Evolutionary conservation across 2,888 invertebrate species (phyloP).

Genomic region (Lingula anatina): DNA sequence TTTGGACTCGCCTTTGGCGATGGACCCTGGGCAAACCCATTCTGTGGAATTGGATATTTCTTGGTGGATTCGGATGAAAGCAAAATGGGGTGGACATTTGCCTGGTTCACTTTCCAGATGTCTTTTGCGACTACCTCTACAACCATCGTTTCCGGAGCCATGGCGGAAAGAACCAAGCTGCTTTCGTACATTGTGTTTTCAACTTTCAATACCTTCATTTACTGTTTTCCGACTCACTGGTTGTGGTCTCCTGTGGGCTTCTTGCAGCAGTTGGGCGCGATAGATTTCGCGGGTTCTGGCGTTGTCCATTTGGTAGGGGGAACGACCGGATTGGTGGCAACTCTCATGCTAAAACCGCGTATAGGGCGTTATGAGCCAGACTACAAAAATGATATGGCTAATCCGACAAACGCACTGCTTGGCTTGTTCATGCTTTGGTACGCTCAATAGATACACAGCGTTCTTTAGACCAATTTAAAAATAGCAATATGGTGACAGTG

Average conservation of each 20-base stretch:
- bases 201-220: conserved; percentile 19
- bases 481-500: too few relatives aligned
- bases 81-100: conserved; percentile 21
- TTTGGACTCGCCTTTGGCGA: conserved; percentile 35
- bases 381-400: too few relatives aligned
- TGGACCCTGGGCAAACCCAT: conserved; percentile 17
- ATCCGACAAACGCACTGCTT: conserved; percentile 24
- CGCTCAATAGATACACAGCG: too few relatives aligned
- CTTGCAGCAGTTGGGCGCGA: conserved; percentile 16
- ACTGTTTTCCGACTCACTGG: conserved; percentile 23
- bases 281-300: conserved; percentile 19
- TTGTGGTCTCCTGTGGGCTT: conserved; percentile 26
- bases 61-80: conserved; percentile 50
- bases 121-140: conserved; percentile 38
- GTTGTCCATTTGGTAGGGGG: conserved; percentile 61
- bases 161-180: conserved; percentile 36
- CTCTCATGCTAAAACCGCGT: conserved; percentile 82
- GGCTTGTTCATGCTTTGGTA: conserved; percentile 38
- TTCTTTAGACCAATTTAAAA: too few relatives aligned
- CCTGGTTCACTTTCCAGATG: conserved; percentile 38
- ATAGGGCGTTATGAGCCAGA: conserved; percentile 69
- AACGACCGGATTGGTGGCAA: conserved; percentile 74
- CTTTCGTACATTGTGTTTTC: conserved; percentile 34
- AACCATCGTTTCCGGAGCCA: conserved; percentile 29
- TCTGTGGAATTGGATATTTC: conserved; percentile 35